Base-by-base conservation (phyloP, 2,113 vertebrate genomes). In the Sinocyclocheilus anshuiensis region DNA sequence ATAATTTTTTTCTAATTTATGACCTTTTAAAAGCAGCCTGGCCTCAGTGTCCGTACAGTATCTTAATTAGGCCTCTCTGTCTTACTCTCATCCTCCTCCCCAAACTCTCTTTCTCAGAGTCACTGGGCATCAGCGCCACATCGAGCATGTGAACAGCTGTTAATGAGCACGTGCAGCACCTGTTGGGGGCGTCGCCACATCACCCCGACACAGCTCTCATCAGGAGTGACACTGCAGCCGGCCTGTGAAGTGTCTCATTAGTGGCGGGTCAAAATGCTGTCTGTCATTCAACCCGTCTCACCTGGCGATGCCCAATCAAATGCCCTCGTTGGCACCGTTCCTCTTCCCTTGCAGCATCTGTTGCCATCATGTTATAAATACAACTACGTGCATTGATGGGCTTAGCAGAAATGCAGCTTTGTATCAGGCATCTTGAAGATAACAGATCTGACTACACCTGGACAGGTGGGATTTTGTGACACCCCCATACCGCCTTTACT, bases 191-290 rank as follows among this genome's bases (percentile, higher is more conserved):
- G 53, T 72, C 22, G 4, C 84, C 63, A 22, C 77, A 24, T 83
- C 63, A 65, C 50, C 81, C 83, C 53, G 74, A 59, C 78, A 71
- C 20, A 16, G 5, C 55, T 76, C 29, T 87, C 71, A 84, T 86
- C 71, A 86, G 71, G 45, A 76, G 61, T 36, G 86, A 81, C 69
- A 61, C 80, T 45, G 50, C 22, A 36, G 77, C 33, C 4, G 26
- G 29, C 71, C 69, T 67, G 26, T 74, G 86, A 61, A 50, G 57
- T 22, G 69, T 76, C 81, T 84, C 84, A 86, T 89, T 86, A 89
- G 81, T 6, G 53, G 20, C 12, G 59, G 85, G 88, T 83, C 84
- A 63, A 55, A 84, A 87, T 85, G 65, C 85, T 22, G 15, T 85
- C 82, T 87, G 83, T 77, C 88, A 77, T 67, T 77, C 69, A 78